Base-by-base conservation (phyloP, 1,140 invertebrate genomes). In the Diorhabda carinulata region DNA sequence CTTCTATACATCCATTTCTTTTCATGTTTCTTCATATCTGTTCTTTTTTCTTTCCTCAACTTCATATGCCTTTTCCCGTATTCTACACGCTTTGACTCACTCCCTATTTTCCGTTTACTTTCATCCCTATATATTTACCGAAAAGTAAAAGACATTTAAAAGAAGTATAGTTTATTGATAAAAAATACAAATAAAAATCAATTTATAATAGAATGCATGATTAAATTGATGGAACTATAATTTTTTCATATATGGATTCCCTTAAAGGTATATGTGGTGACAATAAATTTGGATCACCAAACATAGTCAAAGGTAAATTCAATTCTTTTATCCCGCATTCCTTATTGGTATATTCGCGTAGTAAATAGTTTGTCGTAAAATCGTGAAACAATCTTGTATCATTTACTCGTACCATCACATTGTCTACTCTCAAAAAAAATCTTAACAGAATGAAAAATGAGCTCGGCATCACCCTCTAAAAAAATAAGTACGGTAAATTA, bases 351-450 rank as follows among this genome's bases (percentile, higher is more conserved):
- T 85, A 92, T 79, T 96, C 93, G 73, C 91, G 85, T 5, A 95
- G 78, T 41, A 95, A 83, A 81, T 90, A 92, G 73, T 90, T 80
- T 40, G 90, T 87, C 40, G 88, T 87, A 57, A 90, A 86, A 80
- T 97, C 92, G 78, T 95, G 91, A 81, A 96, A 95, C 74, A 97
- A 86, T 72, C 98, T 86, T 0, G 97, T 98, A 82, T 99, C 98
- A 78, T 94, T 91, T 25, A 97, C 87, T 70, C 92, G 85, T 0
- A 97, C 85, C 77, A 98, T 84, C 0, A 98, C 96, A 78, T 92
- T 88, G 81, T 99, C 98, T 4, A 99, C 93, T 80, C 98, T 87
- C 64, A 99, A 83, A 81, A 98, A 99, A 78, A 93, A 96, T 76
- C 97, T 86, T 43, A 96, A 80, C 0, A 99, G 82, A 64, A 98